phyloP scores from a whole-genome alignment of 2,113 vertebrate species.

The Callionymus lyra region DNA sequence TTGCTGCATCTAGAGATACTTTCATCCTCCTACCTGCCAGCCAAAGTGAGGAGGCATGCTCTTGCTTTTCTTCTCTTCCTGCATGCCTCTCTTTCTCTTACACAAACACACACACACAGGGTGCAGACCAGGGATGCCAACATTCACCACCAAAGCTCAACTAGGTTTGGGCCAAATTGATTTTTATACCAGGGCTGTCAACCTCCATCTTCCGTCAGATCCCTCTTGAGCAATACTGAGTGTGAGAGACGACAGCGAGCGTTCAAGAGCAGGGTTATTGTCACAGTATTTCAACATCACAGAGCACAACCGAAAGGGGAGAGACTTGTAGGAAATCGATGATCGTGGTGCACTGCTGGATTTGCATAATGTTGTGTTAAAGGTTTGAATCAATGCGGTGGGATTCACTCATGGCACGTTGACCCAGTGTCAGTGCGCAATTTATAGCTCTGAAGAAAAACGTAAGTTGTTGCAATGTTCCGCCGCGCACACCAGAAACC shows the following conservation, averaged over 20 bases:
- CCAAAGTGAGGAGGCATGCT: slow-evolving; percentile 19
- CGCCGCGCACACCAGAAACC: background rate
- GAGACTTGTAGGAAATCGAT: too few species aligned
- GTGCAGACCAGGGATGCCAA: slow-evolving; percentile 5
- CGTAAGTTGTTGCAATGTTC: background rate
- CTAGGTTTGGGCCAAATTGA: slow-evolving; percentile 28
- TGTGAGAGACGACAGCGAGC: slow-evolving; percentile 12
- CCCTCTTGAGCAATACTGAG: slow-evolving; percentile 16
- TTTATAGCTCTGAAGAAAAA: slow-evolving; percentile 1
- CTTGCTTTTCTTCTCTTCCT: background rate
- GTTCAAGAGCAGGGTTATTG: background rate
- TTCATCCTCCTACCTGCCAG: slow-evolving; percentile 56
- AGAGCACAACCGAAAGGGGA: too few species aligned
- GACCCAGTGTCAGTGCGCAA: slow-evolving; percentile 1
- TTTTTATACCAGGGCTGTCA: slow-evolving; percentile 31
- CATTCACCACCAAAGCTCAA: slow-evolving; percentile 33
- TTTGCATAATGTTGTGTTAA: slow-evolving; percentile 12
- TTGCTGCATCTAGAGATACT: slow-evolving; percentile 47
- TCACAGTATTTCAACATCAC: too few species aligned
- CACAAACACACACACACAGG: slow-evolving; percentile 3
- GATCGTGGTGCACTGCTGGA: background rate
- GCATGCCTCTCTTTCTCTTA: background rate
- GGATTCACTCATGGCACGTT: background rate
- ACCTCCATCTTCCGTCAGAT: slow-evolving; percentile 33
- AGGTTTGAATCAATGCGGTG: slow-evolving; percentile 8